Base-by-base conservation (phyloP, 1,140 invertebrate species). In the Drosophila pseudoobscura region DNA sequence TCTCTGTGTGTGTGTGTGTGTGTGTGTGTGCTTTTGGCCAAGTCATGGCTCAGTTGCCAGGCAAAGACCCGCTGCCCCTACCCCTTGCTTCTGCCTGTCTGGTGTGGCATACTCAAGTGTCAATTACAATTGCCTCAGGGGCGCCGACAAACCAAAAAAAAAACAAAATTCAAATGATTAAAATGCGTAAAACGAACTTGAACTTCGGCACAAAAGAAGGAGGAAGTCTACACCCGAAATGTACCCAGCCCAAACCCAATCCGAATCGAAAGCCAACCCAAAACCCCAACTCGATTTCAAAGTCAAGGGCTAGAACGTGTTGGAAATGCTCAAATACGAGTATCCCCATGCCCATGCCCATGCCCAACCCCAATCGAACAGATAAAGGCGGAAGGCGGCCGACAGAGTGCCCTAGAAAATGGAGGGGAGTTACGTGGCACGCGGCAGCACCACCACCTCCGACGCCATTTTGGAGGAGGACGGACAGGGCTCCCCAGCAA, bases 161-260 rank as follows among this genome's bases (percentile, higher is more conserved):
- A 24, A 24, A 46, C 35, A 20, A 20, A 68, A 71, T 59, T 83
- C 62, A 60, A 78, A 82, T 70, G 53, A 82, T 82, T 80, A 68
- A 87, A 87, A 79, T 82, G 75, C 78, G 71, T 82, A 60, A 76
- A 83, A 50, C 80, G 78, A 88, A 83, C 83, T 88, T 88, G 83
- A 88, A 88, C 83, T 88, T 88, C 71, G 73, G 47, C 54, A 60
- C 63, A 68, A 69, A 69, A 69, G 45, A 68, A 73, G 62, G 20
- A 78, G 78, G 82, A 82, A 88, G 71, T 63, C 44, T 50, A 15
- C 51, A 9, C 35, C 11, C 11, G 11, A 60, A 26, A 51, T 53
- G 41, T 55, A 13, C 0, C 49, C 65, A 68, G 44, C 62, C 56
- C 52, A n/a, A 29, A 17, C 44, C 52, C 20, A 55, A 20, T 41